Evolutionary conservation across 1,140 invertebrate genomes (phyloP).

Genomic region (Coenobita brevimanus): DNA sequence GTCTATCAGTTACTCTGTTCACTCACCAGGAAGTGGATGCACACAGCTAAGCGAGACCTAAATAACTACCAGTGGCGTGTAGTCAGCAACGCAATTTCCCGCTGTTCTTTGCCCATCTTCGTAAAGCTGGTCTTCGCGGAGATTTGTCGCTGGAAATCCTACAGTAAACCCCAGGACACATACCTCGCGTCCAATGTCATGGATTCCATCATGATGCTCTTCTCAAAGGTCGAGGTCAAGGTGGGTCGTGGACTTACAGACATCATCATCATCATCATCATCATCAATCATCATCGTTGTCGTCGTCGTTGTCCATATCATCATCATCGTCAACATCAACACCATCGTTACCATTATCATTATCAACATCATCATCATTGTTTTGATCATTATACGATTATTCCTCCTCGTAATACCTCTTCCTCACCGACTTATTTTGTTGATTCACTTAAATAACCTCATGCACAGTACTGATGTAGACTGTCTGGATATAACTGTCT

Average conservation of each 20-base stretch:
- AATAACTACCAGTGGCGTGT: constrained; percentile 95
- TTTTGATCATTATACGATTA: no score
- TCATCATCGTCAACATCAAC: neutral
- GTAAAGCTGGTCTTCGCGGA: constrained; percentile 98
- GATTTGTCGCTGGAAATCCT: constrained; percentile 96
- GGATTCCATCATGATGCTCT: constrained; percentile 98
- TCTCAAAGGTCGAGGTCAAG: constrained; percentile 95
- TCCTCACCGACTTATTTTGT: no score
- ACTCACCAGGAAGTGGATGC: constrained; percentile 88
- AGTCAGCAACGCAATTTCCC: constrained; percentile 90
- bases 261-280: no score
- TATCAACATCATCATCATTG: neutral
- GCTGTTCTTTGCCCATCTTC: constrained; percentile 97
- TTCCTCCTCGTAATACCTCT: no score
- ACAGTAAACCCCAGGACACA: constrained; percentile 93
- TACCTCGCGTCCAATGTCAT: constrained; percentile 94
- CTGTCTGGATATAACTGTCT: no score
- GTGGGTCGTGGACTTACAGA: constrained; percentile 73
- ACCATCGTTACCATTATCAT: neutral
- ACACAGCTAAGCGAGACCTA: constrained; percentile 89
- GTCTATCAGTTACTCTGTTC: no score
- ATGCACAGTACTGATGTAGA: no score
- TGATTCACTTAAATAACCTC: no score
- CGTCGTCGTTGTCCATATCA: neutral
- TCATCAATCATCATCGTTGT: neutral